Evolutionary conservation across 2,888 invertebrate genomes (phyloP), one percentile per base, ranked within the genome.

Genomic region (Dolichopus griseipennis): DNA sequence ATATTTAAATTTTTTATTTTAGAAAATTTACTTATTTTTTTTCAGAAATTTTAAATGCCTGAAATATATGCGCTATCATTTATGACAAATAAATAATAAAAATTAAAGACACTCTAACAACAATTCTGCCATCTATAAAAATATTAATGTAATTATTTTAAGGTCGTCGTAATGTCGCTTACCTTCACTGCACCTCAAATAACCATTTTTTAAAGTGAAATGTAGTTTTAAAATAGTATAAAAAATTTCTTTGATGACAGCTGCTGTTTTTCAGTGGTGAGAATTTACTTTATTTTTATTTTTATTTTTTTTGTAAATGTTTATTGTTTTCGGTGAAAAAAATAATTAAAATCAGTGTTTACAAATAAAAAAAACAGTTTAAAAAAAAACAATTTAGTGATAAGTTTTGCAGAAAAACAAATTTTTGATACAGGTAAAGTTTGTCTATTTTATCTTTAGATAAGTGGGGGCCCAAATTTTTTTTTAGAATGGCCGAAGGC

Each of bases 261-360:
- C 15, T 52, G 52, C 52, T 52, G 52, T n/a, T 52, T 52, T n/a
- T 18, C 18, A 18, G 52, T 52, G 52, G 18, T 52, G 52, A 18
- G 15, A 18, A 18, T n/a, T 12, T 18, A 12, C 1, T 52, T 52
- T 52, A 18, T 52, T 52, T 52, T 52, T 52, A 52, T 52, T 52
- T 52, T 52, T 37, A 27, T 27, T 41, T 41, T 41, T 41, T 41
- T 41, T 41, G 41, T 52, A 52, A 52, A n/a, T 52, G 52, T 52
- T 52, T 52, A 52, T 52, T 52, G 52, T 52, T 52, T 52, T 52
- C 52, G 52, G 52, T 52, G 52, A 52, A 52, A 52, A 52, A 52
- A 52, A 52, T 52, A 52, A 52, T 52, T 52, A 52, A 52, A 52
- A 52, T 52, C 15, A 18, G 52, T 52, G 52, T 52, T 52, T 52